Percentiles rank a stretch among this genome's conserved stretches.
Evolutionary conservation across 2,888 invertebrate species (phyloP).

Genomic region (Pemphredon lugubris): DNA sequence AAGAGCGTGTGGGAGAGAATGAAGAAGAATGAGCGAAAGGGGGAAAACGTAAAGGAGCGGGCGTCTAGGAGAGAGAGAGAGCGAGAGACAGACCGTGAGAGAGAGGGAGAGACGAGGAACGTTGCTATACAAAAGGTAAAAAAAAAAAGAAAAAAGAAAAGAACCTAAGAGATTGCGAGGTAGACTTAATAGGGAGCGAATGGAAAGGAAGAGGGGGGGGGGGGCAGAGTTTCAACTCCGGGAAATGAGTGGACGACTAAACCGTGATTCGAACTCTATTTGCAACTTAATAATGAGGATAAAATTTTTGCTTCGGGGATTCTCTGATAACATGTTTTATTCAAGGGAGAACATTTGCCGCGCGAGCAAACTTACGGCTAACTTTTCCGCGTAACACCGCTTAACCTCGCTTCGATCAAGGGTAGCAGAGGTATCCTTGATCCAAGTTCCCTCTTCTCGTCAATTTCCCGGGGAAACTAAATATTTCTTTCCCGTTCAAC

Average conservation of each 20-base stretch:
- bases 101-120: neutral
- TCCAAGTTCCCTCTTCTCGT: too few relatives aligned
- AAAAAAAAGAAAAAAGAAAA: neutral
- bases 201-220: neutral
- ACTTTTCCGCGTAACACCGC: constrained; percentile 1
- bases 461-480: too few relatives aligned
- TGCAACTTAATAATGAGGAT: constrained; percentile 10
- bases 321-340: constrained; percentile 9
- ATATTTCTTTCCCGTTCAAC: too few relatives aligned
- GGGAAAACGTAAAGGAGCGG: neutral
- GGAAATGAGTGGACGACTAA: neutral
- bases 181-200: constrained; percentile 12
- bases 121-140: neutral
- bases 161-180: neutral
- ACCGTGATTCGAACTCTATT: neutral
- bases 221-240: neutral
- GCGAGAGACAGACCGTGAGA: neutral
- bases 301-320: constrained; percentile 7
- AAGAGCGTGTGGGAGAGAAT: too few relatives aligned
- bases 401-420: neutral
- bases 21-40: neutral
- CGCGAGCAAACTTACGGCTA: neutral
- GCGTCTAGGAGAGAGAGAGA: neutral
- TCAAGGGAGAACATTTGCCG: neutral
- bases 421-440: too few relatives aligned